These are phyloP conservation scores for Clarias macrocephalus DNA, from an alignment of 2,113 vertebrate genomes.

Conservation along the genomic window DNA sequence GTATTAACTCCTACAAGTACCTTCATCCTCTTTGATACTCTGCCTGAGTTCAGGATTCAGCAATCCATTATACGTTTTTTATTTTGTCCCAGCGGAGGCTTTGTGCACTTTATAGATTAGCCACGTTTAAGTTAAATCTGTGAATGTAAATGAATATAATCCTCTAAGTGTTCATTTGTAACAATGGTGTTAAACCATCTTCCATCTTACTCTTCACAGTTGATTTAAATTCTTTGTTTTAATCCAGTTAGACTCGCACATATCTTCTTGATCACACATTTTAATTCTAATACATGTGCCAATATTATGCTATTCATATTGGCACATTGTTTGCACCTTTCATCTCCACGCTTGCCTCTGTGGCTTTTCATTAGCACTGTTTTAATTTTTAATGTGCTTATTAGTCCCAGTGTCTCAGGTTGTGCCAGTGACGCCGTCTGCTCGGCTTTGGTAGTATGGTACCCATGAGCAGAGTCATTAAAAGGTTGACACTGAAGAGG, in stretches of 20 bases:
- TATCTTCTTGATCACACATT: background rate
- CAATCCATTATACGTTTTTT: background rate
- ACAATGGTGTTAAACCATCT: background rate
- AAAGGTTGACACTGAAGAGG: background rate
- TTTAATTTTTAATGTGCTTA: constrained; percentile 20
- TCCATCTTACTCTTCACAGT: background rate
- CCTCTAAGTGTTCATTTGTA: background rate
- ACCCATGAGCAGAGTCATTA: background rate
- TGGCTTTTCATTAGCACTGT: constrained; percentile 21
- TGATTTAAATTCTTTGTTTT: background rate
- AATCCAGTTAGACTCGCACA: background rate
- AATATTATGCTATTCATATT: background rate
- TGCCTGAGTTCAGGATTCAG: background rate
- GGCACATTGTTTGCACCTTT: constrained; percentile 5
- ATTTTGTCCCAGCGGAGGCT: background rate
- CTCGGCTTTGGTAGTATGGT: background rate
- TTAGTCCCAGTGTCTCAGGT: background rate
- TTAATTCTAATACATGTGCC: background rate
- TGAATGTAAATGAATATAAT: background rate
- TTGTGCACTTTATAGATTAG: background rate
- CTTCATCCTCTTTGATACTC: background rate
- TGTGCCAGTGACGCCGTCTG: background rate
- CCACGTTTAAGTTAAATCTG: background rate
- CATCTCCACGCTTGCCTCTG: background rate
- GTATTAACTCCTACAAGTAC: background rate